Base-by-base conservation (phyloP, 2,888 invertebrate genomes). In the Labia minor region DNA sequence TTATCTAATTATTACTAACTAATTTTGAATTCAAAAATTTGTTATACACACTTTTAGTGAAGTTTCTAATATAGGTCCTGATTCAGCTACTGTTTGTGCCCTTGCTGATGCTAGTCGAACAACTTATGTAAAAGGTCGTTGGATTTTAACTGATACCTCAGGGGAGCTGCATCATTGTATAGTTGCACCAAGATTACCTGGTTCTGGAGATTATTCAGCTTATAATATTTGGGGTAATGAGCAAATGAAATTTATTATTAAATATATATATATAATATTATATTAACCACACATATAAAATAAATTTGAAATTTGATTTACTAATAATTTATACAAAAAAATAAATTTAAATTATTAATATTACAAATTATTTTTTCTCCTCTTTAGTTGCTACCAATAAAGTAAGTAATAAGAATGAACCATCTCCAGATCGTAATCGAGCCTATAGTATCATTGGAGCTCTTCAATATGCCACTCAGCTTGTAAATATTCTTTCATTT, bases 401-500 rank as follows among this genome's bases (percentile, higher is more conserved):
- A 73, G 83, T 83, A 72, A 78, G 78, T 61, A 78, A n/a, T n/a
- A n/a, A n/a, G n/a, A n/a, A n/a, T n/a, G n/a, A n/a, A n/a, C n/a
- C n/a, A n/a, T n/a, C n/a, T n/a, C n/a, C n/a, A n/a, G 84, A 85
- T 73, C 82, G 82, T 71, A 86, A 88, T 76, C 84, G 86, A 72
- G 86, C 87, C 62, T 87, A 86, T 74, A 86, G 86, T 70, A 88
- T 88, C 71, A 85, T 84, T 76, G 92, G 88, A 70, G 95, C 91
- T 66, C 83, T 95, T 62, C 88, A 89, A 61, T 91, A 93, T 76
- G 87, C 90, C 61, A 88, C 93, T 67, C 95, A 95, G 80, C 81
- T 95, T 72, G 84, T 90, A 63, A 86, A 88, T 75, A 81, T 93
- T 71, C 80, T 94, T 71, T 89, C 93, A 64, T 91, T 87, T 81